Evolutionary conservation across 2,113 vertebrate species (phyloP).

Genomic region (Oryctolagus cuniculus): mOryCun1.1 NC_091447.1:21339001-21339500

Average conservation of each 20-base stretch:
- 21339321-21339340: background rate
- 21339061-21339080: background rate
- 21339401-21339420: background rate
- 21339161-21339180: background rate
- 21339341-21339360: background rate
- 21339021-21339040: background rate
- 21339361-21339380: background rate
- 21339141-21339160: background rate
- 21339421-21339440: slow-evolving; percentile 29
- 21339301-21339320: background rate
- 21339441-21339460: background rate
- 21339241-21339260: slow-evolving; percentile 18
- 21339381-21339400: background rate
- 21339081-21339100: background rate
- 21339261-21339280: background rate
- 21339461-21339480: too few species aligned
- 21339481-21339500: too few species aligned
- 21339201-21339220: background rate
- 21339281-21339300: slow-evolving; percentile 4
- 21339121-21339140: background rate
- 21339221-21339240: background rate
- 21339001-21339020: too few species aligned
- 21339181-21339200: background rate
- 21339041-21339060: background rate
- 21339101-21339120: background rate